These are phyloP conservation scores for Myrmecophaga tridactyla DNA, from an alignment of 2,113 vertebrate genomes.

Conservation along the genomic window DNA sequence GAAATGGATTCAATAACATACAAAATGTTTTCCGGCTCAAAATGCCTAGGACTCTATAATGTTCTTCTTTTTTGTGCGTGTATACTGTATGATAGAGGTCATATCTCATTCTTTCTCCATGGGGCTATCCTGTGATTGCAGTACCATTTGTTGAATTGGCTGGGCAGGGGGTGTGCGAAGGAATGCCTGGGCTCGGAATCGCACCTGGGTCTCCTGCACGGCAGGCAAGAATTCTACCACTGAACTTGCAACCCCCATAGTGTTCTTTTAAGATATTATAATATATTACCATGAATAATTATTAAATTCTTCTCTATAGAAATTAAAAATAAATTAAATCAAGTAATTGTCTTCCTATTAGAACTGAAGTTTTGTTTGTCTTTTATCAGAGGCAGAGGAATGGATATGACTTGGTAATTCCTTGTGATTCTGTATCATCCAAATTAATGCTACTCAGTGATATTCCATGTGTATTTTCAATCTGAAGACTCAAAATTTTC, in stretches of 20 bases:
- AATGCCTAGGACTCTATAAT: background rate
- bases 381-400: background rate
- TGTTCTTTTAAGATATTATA: background rate
- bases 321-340: constrained; percentile 14
- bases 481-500: background rate
- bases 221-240: no score
- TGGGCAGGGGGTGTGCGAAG: no score
- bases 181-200: no score
- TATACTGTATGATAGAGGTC: no score
- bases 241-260: no score
- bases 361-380: constrained; percentile 14
- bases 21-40: constrained; percentile 6
- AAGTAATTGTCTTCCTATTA: background rate
- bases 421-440: background rate
- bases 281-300: background rate
- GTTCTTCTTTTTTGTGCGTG: no score
- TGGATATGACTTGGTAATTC: background rate
- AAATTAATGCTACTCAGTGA: background rate
- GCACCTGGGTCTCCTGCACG: no score
- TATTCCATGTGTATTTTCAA: background rate
- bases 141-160: no score
- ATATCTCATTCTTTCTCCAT: no score
- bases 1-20: background rate
- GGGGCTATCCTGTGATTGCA: no score
- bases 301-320: constrained; percentile 13